These are phyloP conservation scores for Tribolium freemani DNA, from an alignment of 2,888 invertebrate genomes.

Conservation along the genomic window DNA sequence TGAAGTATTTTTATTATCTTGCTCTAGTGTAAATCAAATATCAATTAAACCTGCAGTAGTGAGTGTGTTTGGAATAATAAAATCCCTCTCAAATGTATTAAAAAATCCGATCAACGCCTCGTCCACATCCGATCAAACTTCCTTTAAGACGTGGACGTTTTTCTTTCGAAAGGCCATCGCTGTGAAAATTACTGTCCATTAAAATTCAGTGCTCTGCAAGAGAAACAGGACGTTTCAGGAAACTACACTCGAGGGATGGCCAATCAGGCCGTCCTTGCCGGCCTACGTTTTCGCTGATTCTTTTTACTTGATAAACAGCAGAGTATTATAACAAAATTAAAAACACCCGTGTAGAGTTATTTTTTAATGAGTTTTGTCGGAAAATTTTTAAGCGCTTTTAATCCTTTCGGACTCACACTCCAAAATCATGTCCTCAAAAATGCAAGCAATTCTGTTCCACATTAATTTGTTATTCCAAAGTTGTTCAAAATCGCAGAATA, in stretches of 20 bases:
- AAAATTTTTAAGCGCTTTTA: conserved; percentile 7
- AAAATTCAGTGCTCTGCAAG: conserved; percentile 38
- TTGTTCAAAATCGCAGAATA: background rate
- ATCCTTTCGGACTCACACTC: background rate
- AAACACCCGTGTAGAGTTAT: conserved; percentile 12
- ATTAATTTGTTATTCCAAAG: background rate
- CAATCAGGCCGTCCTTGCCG: conserved; percentile 21
- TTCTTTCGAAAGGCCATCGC: conserved; percentile 29
- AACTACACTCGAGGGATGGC: conserved; percentile 35
- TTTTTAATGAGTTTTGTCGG: conserved; percentile 14
- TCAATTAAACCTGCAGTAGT: no score
- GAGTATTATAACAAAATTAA: conserved; percentile 20
- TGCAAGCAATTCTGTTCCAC: background rate
- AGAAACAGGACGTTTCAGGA: conserved; percentile 28
- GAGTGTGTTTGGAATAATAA: no score
- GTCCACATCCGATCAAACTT: conserved; percentile 19
- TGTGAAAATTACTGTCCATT: conserved; percentile 39
- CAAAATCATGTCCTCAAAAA: background rate
- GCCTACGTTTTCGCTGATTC: conserved; percentile 23
- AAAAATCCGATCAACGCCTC: background rate
- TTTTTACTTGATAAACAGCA: conserved; percentile 21
- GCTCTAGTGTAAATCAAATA: no score
- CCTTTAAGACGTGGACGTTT: conserved; percentile 16
- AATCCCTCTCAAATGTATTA: background rate
- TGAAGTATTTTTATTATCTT: background rate